phyloP scores from a whole-genome alignment of 2,888 invertebrate species.

The Physocephala rufipes region DNA sequence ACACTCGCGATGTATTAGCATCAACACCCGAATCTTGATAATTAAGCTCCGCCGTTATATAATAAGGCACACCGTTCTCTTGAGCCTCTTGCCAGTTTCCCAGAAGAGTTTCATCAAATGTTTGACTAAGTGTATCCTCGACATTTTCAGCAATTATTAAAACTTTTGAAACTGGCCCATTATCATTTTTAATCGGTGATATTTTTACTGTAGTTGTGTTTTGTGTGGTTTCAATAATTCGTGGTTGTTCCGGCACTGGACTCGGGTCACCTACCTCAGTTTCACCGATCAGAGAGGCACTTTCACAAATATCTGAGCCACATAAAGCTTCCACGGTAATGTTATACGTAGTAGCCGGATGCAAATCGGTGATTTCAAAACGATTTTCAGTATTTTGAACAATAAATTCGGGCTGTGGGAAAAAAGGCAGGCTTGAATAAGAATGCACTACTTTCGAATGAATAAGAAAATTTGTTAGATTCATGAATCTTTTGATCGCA shows the following conservation, averaged over 20 bases:
- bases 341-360: conserved; percentile 80
- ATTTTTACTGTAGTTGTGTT: conserved; percentile 75
- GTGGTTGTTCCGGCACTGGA: conserved; percentile 76
- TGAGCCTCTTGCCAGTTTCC: conserved; percentile 75
- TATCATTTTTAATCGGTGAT: conserved; percentile 75
- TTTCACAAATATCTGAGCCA: conserved; percentile 70
- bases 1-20: conserved; percentile 71
- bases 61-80: conserved; percentile 77
- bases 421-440: conserved; percentile 68
- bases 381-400: conserved; percentile 71
- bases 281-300: conserved; percentile 69
- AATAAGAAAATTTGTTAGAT: conserved; percentile 69
- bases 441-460: conserved; percentile 69
- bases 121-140: conserved; percentile 73
- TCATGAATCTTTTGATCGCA: conserved; percentile 42
- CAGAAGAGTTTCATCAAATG: conserved; percentile 71
- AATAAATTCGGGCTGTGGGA: conserved; percentile 69
- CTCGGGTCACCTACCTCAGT: conserved; percentile 78
- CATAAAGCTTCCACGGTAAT: conserved; percentile 76
- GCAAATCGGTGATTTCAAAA: conserved; percentile 72
- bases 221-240: conserved; percentile 71
- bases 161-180: conserved; percentile 81
- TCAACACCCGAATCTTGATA: conserved; percentile 64
- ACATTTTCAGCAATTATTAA: conserved; percentile 76
- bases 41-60: conserved; percentile 82